Percentiles rank a stretch among this genome's conserved stretches.
Evolutionary conservation across 2,888 invertebrate genomes (phyloP).

Genomic region (Cyclophora punctaria): DNA sequence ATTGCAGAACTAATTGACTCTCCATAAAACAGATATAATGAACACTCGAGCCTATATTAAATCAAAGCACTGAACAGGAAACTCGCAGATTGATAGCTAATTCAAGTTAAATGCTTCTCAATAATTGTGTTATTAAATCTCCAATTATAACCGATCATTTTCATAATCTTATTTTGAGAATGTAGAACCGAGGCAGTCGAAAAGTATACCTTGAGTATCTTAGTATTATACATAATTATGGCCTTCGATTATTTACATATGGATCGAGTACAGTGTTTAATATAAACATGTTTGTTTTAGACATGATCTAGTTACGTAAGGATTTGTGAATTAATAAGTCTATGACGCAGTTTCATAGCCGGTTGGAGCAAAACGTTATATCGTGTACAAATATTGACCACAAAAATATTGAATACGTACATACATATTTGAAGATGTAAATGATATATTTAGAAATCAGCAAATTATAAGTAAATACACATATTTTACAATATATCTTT

Average conservation of each 20-base stretch:
- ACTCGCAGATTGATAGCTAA: conserved; percentile 26
- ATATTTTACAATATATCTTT: no score
- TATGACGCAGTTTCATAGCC: no score
- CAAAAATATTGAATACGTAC: no score
- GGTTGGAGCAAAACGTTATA: no score
- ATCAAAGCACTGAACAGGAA: conserved; percentile 16
- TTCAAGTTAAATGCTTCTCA: conserved; percentile 25
- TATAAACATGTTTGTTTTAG: conserved; percentile 6
- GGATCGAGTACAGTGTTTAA: conserved; percentile 6
- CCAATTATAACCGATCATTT: conserved; percentile 33
- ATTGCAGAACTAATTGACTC: background rate
- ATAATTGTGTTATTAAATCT: conserved; percentile 25
- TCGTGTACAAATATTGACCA: no score
- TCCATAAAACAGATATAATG: no score
- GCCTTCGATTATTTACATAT: conserved; percentile 17
- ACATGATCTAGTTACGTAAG: conserved; percentile 1
- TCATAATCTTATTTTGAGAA: conserved; percentile 27
- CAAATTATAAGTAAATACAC: no score
- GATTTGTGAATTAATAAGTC: no score
- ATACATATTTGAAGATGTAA: no score
- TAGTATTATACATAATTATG: conserved; percentile 13
- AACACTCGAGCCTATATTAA: no score
- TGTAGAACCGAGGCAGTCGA: conserved; percentile 14
- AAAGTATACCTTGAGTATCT: conserved; percentile 21
- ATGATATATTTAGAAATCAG: no score